Evolutionary conservation across 1,140 invertebrate species (phyloP).

Genomic region (Hypothenemus hampei): DNA sequence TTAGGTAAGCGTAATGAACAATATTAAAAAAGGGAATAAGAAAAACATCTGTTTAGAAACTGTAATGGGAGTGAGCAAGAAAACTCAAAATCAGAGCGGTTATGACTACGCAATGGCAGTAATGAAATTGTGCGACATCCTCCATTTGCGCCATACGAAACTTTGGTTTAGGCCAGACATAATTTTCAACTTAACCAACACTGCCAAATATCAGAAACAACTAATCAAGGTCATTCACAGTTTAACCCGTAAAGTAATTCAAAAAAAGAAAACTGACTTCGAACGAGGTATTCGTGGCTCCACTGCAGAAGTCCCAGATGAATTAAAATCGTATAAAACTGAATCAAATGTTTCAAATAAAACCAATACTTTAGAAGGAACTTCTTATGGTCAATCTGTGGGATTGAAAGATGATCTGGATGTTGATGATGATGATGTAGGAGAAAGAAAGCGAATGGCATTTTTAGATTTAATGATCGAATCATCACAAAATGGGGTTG

Average conservation of each 20-base stretch:
- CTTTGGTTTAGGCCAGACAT: slow-evolving; percentile 78
- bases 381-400: slow-evolving; percentile 67
- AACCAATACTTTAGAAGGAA: slow-evolving; percentile 55
- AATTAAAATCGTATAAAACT: slow-evolving; percentile 38
- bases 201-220: slow-evolving; percentile 43
- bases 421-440: slow-evolving; percentile 71
- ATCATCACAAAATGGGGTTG: slow-evolving; percentile 70
- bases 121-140: slow-evolving; percentile 80
- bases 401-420: slow-evolving; percentile 76
- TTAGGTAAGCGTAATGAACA: slow-evolving; percentile 53
- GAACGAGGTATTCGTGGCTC: slow-evolving; percentile 56
- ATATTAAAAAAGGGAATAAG: not conserved
- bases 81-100: slow-evolving; percentile 67
- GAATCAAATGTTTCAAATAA: slow-evolving; percentile 30
- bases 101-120: slow-evolving; percentile 79
- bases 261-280: slow-evolving; percentile 47
- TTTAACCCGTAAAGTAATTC: slow-evolving; percentile 57
- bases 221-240: slow-evolving; percentile 65
- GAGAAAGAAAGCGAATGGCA: slow-evolving; percentile 83
- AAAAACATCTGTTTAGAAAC: slow-evolving; percentile 61
- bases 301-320: slow-evolving; percentile 44
- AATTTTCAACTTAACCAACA: slow-evolving; percentile 75
- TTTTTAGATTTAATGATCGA: slow-evolving; percentile 91
- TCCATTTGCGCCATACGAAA: slow-evolving; percentile 73
- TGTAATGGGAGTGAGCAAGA: slow-evolving; percentile 74